Evolutionary conservation across 2,888 invertebrate genomes (phyloP).

Genomic region (Liopterus haemorrhoidalis): DNA sequence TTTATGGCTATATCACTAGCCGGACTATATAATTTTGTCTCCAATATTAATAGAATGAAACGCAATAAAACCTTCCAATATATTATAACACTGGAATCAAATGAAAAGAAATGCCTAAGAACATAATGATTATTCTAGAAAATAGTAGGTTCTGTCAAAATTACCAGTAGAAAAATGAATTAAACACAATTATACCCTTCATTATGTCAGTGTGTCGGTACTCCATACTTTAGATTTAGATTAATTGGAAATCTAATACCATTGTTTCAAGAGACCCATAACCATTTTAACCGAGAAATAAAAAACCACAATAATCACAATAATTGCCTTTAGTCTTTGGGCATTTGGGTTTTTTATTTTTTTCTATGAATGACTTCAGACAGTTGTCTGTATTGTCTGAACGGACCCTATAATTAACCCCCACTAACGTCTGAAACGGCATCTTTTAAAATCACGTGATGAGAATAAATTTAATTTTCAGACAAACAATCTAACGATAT

Average conservation of each 20-base stretch:
- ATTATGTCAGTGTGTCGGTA: conserved; percentile 18
- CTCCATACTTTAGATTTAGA: conserved; percentile 18
- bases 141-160: too few relatives aligned
- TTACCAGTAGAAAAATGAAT: too few relatives aligned
- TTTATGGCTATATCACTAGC: too few relatives aligned
- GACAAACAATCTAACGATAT: too few relatives aligned
- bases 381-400: conserved; percentile 27
- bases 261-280: conserved; percentile 31
- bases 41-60: too few relatives aligned
- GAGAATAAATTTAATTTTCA: conserved; percentile 41
- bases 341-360: conserved; percentile 22
- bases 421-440: conserved; percentile 22
- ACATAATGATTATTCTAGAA: too few relatives aligned
- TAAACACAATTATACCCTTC: too few relatives aligned
- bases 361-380: conserved; percentile 37
- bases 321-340: conserved; percentile 24
- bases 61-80: too few relatives aligned
- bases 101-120: too few relatives aligned
- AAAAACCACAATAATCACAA: conserved; percentile 22
- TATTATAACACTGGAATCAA: too few relatives aligned
- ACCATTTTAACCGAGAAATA: conserved; percentile 10
- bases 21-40: too few relatives aligned
- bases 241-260: conserved; percentile 30
- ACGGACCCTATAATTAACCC: conserved; percentile 21
- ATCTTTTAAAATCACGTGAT: conserved; percentile 36